Evolutionary conservation across 2,888 invertebrate species (phyloP).

Genomic region (Synergus laeviventris): DNA sequence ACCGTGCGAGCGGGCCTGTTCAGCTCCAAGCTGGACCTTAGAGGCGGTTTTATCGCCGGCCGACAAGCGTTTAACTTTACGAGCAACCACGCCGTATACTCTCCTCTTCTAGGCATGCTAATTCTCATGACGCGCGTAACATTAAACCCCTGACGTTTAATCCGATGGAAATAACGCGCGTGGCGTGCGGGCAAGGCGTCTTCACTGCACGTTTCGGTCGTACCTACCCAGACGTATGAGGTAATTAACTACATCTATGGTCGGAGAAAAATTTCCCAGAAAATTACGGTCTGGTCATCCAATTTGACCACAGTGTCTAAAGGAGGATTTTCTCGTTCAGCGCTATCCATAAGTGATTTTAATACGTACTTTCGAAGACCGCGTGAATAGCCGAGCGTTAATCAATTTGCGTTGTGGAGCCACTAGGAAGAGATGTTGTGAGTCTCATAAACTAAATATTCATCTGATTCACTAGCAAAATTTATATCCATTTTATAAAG

Average conservation of each 20-base stretch:
- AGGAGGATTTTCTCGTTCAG: background rate
- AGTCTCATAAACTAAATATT: conserved; percentile 43
- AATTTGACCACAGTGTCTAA: conserved; percentile 21
- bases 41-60: conserved; percentile 71
- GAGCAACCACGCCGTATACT: conserved; percentile 66
- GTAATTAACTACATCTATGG: conserved; percentile 44
- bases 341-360: conserved; percentile 17
- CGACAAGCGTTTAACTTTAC: conserved; percentile 74
- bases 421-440: conserved; percentile 42
- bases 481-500: conserved; percentile 32
- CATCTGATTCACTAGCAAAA: conserved; percentile 43
- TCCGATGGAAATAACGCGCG: conserved; percentile 63
- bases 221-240: conserved; percentile 46
- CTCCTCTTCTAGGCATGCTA: conserved; percentile 63
- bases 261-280: conserved; percentile 1
- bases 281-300: conserved; percentile 22
- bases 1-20: conserved; percentile 63
- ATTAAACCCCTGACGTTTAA: conserved; percentile 68
- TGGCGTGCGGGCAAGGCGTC: conserved; percentile 47
- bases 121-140: conserved; percentile 70
- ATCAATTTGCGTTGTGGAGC: conserved; percentile 42
- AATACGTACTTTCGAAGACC: conserved; percentile 7
- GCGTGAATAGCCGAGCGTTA: conserved; percentile 6
- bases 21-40: conserved; percentile 59
- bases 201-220: conserved; percentile 8